phyloP scores from a whole-genome alignment of 2,797 vertebrate species.

The Rhinophrynus dorsalis region DNA sequence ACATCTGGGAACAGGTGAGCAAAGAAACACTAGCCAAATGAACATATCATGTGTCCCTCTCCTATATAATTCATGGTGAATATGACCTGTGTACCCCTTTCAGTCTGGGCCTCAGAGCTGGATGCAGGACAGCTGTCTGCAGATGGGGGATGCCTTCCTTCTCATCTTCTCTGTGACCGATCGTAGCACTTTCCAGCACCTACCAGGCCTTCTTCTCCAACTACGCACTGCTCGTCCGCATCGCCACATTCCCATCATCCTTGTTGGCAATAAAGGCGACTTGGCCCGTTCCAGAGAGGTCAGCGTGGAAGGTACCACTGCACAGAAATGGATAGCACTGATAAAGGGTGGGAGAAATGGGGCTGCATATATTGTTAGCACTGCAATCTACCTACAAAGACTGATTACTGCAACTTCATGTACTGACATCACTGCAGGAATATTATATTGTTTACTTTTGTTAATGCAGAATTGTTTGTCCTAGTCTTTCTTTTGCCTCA shows the following conservation, averaged over 20 bases:
- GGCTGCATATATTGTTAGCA: no score
- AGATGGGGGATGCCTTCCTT: conserved; percentile 85
- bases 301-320: conserved; percentile 77
- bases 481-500: no score
- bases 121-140: conserved; percentile 78
- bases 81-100: neutral
- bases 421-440: no score
- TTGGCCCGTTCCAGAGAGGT: conserved; percentile 87
- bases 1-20: conserved; percentile 89
- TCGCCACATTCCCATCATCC: conserved; percentile 83
- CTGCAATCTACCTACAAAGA: no score
- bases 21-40: neutral
- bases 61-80: neutral
- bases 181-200: conserved; percentile 83
- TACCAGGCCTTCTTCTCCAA: conserved; percentile 75
- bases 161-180: conserved; percentile 91
- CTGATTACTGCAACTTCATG: no score
- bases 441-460: no score
- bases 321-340: no score
- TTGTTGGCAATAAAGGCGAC: conserved; percentile 92
- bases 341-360: no score
- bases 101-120: conserved; percentile 46
- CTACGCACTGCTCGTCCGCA: conserved; percentile 80
- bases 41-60: neutral
- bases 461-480: no score